Percentiles rank a stretch among this genome's conserved stretches.
These are phyloP conservation scores for Eurytoma californica DNA, from an alignment of 2,888 invertebrate genomes.

Conservation along the genomic window DNA sequence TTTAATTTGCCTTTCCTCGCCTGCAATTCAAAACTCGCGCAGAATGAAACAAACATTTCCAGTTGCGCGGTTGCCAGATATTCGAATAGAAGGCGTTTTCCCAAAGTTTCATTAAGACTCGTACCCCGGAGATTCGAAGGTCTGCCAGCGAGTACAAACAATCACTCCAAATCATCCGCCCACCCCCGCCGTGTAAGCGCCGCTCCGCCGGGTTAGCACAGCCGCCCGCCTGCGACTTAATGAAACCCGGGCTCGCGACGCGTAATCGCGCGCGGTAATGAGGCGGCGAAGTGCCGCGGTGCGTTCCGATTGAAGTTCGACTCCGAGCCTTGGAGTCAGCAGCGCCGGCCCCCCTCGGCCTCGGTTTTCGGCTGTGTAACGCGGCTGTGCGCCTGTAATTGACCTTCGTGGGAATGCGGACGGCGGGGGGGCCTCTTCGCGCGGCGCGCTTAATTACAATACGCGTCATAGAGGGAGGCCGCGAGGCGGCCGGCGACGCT, in stretches of 20 bases:
- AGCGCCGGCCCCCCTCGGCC: conserved; percentile 47
- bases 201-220: neutral
- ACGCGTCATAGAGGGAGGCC: conserved; percentile 46
- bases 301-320: conserved; percentile 45
- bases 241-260: neutral
- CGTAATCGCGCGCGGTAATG: conserved; percentile 10
- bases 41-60: too few species aligned
- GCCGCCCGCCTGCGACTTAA: conserved; percentile 23
- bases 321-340: conserved; percentile 6
- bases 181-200: neutral
- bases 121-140: too few species aligned
- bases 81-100: too few species aligned
- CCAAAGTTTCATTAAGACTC: too few species aligned
- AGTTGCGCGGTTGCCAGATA: too few species aligned
- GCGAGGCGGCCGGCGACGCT: neutral
- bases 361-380: conserved; percentile 62
- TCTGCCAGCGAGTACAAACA: conserved; percentile 1
- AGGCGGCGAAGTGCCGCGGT: neutral
- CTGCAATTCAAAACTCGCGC: too few species aligned
- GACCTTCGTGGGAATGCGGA: conserved; percentile 59
- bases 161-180: too few species aligned
- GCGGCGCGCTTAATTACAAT: conserved; percentile 61
- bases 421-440: conserved; percentile 15
- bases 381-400: conserved; percentile 62
- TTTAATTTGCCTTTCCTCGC: too few species aligned